phyloP scores from a whole-genome alignment of 1,140 invertebrate genomes.

The Drosophila ercepeae region DNA sequence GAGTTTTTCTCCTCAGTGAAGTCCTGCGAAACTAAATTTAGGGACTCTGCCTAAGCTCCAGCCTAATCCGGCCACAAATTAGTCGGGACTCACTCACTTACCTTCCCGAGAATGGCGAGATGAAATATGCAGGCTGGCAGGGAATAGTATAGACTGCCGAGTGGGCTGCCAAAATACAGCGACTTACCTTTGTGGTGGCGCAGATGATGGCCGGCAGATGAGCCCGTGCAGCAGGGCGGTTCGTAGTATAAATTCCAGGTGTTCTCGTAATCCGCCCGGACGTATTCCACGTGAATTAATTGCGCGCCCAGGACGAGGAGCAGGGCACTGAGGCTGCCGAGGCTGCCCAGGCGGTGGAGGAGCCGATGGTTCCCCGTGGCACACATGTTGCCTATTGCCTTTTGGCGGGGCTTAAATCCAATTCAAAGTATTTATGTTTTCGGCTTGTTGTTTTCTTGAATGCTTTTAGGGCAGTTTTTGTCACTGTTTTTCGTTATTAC shows the following conservation, averaged over 20 bases:
- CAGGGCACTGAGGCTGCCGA: conserved; percentile 47
- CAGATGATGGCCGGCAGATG: conserved; percentile 84
- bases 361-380: conserved; percentile 36
- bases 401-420: conserved; percentile 14
- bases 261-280: conserved; percentile 85
- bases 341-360: conserved; percentile 36
- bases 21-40: conserved; percentile 19
- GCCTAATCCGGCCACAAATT: conserved; percentile 37
- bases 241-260: conserved; percentile 87
- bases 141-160: neutral
- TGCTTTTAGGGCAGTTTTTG: neutral
- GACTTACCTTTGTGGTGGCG: conserved; percentile 86
- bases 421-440: conserved; percentile 10
- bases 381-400: conserved; percentile 37
- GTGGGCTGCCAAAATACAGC: neutral
- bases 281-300: conserved; percentile 77
- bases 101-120: conserved; percentile 10
- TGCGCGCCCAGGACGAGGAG: conserved; percentile 60
- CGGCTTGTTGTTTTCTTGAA: neutral
- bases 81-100: conserved; percentile 31
- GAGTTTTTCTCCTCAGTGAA: neutral
- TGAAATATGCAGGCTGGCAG: conserved; percentile 6
- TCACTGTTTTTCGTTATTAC: conserved; percentile 7
- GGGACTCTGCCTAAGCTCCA: conserved; percentile 9
- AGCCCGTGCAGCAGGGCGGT: conserved; percentile 85